Evolutionary conservation across 2,888 invertebrate genomes (phyloP).

Genomic region (Allacma fusca): DNA sequence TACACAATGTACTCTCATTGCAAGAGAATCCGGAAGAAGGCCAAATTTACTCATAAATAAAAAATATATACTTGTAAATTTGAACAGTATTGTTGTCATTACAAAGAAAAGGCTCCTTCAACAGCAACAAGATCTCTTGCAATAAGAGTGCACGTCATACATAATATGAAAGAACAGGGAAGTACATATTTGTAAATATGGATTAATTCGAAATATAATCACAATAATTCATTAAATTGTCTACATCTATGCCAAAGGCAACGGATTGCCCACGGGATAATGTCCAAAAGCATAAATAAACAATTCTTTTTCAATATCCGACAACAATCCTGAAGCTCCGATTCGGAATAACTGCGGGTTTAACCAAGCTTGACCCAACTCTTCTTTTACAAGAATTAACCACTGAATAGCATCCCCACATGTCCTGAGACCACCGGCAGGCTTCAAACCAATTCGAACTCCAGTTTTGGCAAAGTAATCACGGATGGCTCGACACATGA

Average conservation of each 20-base stretch:
- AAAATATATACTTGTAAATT: no score
- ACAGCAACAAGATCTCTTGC: no score
- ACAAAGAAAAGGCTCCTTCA: no score
- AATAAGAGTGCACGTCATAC: no score
- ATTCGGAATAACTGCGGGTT: constrained; percentile 81
- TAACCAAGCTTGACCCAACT: constrained; percentile 88
- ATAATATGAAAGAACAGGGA: no score
- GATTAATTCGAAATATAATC: no score
- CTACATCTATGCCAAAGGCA: constrained; percentile 53
- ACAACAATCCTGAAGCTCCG: constrained; percentile 91
- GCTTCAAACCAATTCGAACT: constrained; percentile 89
- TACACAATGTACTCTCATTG: no score
- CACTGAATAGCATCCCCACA: constrained; percentile 85
- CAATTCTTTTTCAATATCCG: constrained; percentile 74
- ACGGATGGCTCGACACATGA: constrained; percentile 93
- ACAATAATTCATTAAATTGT: no score
- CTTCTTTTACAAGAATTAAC: constrained; percentile 82
- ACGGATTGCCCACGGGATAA: constrained; percentile 46
- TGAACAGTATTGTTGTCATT: no score
- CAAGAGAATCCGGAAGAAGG: no score
- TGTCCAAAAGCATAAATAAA: constrained; percentile 63
- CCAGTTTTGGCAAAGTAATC: constrained; percentile 77
- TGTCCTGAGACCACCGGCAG: constrained; percentile 94
- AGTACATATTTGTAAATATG: no score
- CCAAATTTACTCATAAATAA: no score